Base-by-base conservation (phyloP, 2,797 vertebrate species). In the Protonibea diacanthus region DNA sequence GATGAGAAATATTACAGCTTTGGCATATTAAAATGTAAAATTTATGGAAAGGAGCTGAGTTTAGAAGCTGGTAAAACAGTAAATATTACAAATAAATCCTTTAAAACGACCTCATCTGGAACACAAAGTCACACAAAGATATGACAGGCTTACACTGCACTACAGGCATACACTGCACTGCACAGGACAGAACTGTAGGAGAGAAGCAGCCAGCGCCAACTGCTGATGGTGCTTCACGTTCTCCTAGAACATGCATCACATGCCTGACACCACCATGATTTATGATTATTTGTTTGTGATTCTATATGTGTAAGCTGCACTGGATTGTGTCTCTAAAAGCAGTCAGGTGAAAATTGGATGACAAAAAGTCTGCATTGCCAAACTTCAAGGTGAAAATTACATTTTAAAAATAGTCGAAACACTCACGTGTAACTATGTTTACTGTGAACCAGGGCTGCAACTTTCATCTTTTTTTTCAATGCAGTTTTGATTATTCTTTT, bases 1-100 rank as follows among this genome's bases (percentile, higher is more conserved):
- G 27, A 48, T 66, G 25, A 20, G 56, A 71, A 40, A 57, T 63
- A 57, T 69, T n/a, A 55, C 65, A 27, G 17, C 45, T n/a, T 42
- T n/a, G 47, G 10, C 52, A 11, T n/a, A 25, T 44, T 67, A 5
- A 27, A 14, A 9, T 23, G n/a, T 21, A 12, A 21, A 2, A 52
- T 52, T 23, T 52, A n/a, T n/a, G n/a, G 14, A 17, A 21, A 25
- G 52, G 7, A 6, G 13, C 3, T 27, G 23, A 8, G 6, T 55
- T 25, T 25, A 49, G 15, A 49, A 12, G 29, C 4, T 45, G 20
- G 15, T 51, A 40, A 71, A 47, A 71, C 11, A 25, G 27, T 56
- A 14, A 45, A 57, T 27, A 56, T 45, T 68, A 56, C 18, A 38
- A 23, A 69, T 18, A 33, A 27, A n/a, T 48, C 3, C n/a, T 40